Percentiles rank a stretch among this genome's conserved stretches.
These are phyloP conservation scores for Rhyzopertha dominica DNA, from an alignment of 1,140 invertebrate species.

Conservation along the genomic window DNA sequence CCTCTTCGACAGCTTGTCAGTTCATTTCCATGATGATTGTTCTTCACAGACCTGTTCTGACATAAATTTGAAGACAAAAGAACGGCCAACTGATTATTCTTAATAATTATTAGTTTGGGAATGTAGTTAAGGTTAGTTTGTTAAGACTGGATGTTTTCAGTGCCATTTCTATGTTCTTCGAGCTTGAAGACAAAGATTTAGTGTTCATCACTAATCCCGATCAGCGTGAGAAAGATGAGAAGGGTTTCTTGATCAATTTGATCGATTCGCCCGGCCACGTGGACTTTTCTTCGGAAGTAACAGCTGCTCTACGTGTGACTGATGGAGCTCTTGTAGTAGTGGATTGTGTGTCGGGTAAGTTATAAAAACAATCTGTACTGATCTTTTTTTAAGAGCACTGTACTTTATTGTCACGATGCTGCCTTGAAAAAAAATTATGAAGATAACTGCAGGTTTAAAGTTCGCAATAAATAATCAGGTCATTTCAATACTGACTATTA, in stretches of 20 bases:
- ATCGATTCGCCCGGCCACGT: slow-evolving; percentile 99
- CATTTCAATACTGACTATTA: too few relatives aligned
- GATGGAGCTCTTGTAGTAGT: slow-evolving; percentile 98
- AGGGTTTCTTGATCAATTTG: slow-evolving; percentile 98
- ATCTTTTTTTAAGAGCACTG: too few relatives aligned
- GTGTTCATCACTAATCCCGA: slow-evolving; percentile 84
- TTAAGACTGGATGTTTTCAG: too few relatives aligned
- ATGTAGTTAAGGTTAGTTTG: too few relatives aligned
- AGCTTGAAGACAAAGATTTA: slow-evolving; percentile 87
- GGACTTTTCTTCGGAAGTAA: slow-evolving; percentile 99
- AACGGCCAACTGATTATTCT: slow-evolving; percentile 23
- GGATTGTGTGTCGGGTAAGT: slow-evolving; percentile 95
- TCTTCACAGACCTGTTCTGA: slow-evolving; percentile 27
- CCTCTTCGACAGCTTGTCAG: background rate
- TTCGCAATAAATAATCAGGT: too few relatives aligned
- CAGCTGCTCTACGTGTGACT: slow-evolving; percentile 96
- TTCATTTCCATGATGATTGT: slow-evolving; percentile 21
- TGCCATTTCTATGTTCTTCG: slow-evolving; percentile 98
- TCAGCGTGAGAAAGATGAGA: slow-evolving; percentile 83
- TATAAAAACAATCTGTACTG: background rate
- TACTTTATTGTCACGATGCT: too few relatives aligned
- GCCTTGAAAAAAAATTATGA: too few relatives aligned
- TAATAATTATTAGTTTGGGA: slow-evolving; percentile 6
- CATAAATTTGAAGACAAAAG: slow-evolving; percentile 20
- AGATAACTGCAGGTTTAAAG: too few relatives aligned